These are phyloP conservation scores for Cyprinodon tularosa DNA, from an alignment of 2,113 vertebrate species.

Conservation along the genomic window DNA sequence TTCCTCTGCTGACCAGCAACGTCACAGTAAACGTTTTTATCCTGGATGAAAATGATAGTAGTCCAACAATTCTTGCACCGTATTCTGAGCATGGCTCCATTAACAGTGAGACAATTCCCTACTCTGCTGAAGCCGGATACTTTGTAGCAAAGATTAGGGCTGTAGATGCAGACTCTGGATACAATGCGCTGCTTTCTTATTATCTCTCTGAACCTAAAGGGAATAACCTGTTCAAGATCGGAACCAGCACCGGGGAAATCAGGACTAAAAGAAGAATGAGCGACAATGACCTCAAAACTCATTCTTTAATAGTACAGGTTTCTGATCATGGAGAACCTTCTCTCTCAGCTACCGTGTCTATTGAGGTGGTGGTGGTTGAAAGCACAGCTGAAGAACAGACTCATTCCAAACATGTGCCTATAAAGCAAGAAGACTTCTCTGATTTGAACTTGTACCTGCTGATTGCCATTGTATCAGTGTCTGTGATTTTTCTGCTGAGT, in stretches of 20 bases:
- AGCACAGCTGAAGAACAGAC: no score
- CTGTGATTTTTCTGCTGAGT: slow-evolving; percentile 12
- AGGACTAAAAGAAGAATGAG: no score
- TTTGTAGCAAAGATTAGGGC: slow-evolving; percentile 67
- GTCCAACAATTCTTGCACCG: slow-evolving; percentile 38
- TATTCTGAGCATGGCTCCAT: slow-evolving; percentile 61
- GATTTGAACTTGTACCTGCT: slow-evolving; percentile 60
- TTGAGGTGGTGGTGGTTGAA: no score
- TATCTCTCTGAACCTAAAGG: slow-evolving; percentile 8
- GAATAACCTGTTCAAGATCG: slow-evolving; percentile 9
- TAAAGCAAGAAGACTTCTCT: slow-evolving; percentile 59
- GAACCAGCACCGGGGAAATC: no score
- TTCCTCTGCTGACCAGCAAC: no score
- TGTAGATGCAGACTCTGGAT: slow-evolving; percentile 60
- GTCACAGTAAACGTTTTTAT: no score
- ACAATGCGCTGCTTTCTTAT: slow-evolving; percentile 51
- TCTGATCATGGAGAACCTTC: no score
- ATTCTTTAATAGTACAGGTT: no score
- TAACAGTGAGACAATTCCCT: slow-evolving; percentile 58
- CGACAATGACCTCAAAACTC: no score
- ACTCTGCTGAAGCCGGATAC: slow-evolving; percentile 54
- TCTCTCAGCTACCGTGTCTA: no score
- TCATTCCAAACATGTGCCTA: no score
- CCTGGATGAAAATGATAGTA: slow-evolving; percentile 13
- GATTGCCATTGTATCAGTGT: slow-evolving; percentile 62